phyloP scores from a whole-genome alignment of 2,888 invertebrate species.

The Synergus gifuensis region DNA sequence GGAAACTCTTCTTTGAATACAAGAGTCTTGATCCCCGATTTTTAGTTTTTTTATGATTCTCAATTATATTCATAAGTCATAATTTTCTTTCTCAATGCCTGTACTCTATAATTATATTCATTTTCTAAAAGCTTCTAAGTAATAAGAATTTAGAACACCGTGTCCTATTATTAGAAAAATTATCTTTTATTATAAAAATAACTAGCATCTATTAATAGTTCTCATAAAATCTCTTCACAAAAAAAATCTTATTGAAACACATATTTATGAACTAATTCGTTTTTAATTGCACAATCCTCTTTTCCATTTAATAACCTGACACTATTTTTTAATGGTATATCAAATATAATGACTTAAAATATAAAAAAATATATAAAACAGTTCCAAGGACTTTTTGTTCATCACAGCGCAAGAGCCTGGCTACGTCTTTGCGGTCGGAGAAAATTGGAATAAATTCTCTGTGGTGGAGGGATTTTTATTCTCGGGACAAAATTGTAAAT shows the following conservation, averaged over 20 bases:
- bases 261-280: not conserved
- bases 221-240: not conserved
- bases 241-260: not conserved
- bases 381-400: not conserved
- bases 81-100: not conserved
- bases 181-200: not conserved
- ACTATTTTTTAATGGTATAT: not conserved
- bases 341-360: not conserved
- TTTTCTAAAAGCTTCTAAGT: not conserved
- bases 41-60: conserved; percentile 7
- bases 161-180: not conserved
- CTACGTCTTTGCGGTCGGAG: not conserved
- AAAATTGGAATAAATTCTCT: not conserved
- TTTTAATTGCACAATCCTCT: not conserved
- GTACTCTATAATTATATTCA: not conserved
- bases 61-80: conserved; percentile 9
- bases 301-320: not conserved
- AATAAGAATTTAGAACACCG: not conserved
- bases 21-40: conserved; percentile 10
- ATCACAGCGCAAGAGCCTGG: not conserved
- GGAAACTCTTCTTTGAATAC: conserved; percentile 35
- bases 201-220: not conserved
- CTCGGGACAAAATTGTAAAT: not conserved
- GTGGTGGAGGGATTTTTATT: not conserved
- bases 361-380: not conserved